phyloP scores from a whole-genome alignment of 2,888 invertebrate genomes.

The Dryadula phaetusa region DNA sequence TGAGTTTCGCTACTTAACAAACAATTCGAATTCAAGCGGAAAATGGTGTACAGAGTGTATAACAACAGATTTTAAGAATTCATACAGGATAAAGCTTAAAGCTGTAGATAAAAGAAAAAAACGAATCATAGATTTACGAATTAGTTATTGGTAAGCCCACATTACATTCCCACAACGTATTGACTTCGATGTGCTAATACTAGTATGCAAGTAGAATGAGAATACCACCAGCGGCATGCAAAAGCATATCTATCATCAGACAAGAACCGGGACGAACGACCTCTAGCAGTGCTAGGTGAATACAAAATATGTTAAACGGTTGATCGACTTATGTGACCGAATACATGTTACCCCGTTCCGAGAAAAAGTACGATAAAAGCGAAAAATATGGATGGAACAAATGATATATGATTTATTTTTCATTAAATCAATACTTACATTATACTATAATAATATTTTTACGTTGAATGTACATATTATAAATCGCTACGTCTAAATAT shows the following conservation, averaged over 20 bases:
- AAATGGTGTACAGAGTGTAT: too few species aligned
- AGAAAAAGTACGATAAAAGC: slow-evolving; percentile 3
- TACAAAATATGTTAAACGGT: slow-evolving; percentile 64
- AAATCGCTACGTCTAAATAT: too few species aligned
- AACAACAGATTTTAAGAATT: too few species aligned
- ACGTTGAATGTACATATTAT: too few species aligned
- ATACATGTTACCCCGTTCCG: slow-evolving; percentile 16
- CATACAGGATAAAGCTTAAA: too few species aligned
- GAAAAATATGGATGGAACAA: slow-evolving; percentile 7
- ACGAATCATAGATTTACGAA: too few species aligned
- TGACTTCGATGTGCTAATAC: slow-evolving; percentile 74
- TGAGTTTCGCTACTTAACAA: too few species aligned
- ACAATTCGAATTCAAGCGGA: too few species aligned
- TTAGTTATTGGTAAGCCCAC: slow-evolving; percentile 5
- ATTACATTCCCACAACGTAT: slow-evolving; percentile 52
- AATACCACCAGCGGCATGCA: slow-evolving; percentile 65
- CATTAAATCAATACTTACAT: not conserved
- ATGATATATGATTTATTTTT: too few species aligned
- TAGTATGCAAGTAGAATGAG: slow-evolving; percentile 68
- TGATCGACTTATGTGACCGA: slow-evolving; percentile 55
- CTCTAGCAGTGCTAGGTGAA: slow-evolving; percentile 72
- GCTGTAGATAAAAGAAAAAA: too few species aligned
- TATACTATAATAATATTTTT: not conserved
- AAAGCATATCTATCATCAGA: slow-evolving; percentile 69
- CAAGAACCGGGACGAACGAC: slow-evolving; percentile 83